Percentiles rank a stretch among this genome's conserved stretches.
phyloP scores from a whole-genome alignment of 2,113 vertebrate genomes.

The Oncorhynchus masou region DNA sequence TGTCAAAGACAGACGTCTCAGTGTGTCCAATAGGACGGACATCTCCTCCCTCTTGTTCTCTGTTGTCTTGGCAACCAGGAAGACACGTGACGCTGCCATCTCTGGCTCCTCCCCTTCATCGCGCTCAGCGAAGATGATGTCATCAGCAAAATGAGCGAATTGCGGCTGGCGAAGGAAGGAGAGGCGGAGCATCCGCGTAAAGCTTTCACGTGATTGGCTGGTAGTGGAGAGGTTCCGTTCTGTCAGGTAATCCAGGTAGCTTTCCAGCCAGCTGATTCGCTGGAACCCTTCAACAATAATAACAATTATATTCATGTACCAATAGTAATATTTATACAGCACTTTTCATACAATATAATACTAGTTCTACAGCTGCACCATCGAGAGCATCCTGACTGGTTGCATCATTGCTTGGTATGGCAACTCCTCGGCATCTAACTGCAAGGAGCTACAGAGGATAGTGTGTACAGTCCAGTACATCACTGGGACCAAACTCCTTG shows the following conservation, averaged over 20 bases:
- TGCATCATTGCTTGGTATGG: too few species aligned
- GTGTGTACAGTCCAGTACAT: too few species aligned
- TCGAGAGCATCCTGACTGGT: too few species aligned
- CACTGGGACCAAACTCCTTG: too few species aligned
- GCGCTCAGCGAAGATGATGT: slow-evolving; percentile 96
- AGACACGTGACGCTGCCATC: slow-evolving; percentile 94
- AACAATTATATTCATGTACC: background rate
- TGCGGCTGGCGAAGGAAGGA: slow-evolving; percentile 88
- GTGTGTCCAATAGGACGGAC: slow-evolving; percentile 92
- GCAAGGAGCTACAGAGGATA: too few species aligned
- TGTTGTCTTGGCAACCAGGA: slow-evolving; percentile 95
- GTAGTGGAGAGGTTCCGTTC: slow-evolving; percentile 88
- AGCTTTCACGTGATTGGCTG: slow-evolving; percentile 88
- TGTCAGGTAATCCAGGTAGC: slow-evolving; percentile 92
- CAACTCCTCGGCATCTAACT: too few species aligned
- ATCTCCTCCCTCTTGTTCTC: slow-evolving; percentile 98
- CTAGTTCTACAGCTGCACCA: too few species aligned
- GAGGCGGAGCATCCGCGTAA: slow-evolving; percentile 88
- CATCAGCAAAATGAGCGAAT: slow-evolving; percentile 93
- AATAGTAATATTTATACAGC: too few species aligned
- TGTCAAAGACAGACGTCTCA: slow-evolving; percentile 92
- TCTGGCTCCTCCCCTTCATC: slow-evolving; percentile 91
- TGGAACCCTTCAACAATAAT: slow-evolving; percentile 72
- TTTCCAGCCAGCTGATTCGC: slow-evolving; percentile 98
- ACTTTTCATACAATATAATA: too few species aligned